phyloP scores from a whole-genome alignment of 2,797 vertebrate species.

The Coluber constrictor region DNA sequence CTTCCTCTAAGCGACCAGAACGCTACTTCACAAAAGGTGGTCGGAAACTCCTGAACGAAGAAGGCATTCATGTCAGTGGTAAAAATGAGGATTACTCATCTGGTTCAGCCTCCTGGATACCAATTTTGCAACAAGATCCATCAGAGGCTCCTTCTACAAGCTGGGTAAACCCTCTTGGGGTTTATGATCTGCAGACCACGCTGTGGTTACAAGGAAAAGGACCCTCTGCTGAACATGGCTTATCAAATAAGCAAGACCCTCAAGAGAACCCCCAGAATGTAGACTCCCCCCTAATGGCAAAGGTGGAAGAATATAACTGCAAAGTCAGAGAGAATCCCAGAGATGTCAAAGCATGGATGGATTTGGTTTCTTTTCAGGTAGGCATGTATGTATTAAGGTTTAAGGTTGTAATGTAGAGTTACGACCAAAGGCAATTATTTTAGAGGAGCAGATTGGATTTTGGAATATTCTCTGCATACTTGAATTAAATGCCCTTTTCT shows the following conservation, averaged over 20 bases:
- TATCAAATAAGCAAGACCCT: conserved; percentile 31
- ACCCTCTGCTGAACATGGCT: conserved; percentile 58
- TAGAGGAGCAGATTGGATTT: not conserved
- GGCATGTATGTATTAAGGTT: not conserved
- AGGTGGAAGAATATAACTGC: conserved; percentile 89
- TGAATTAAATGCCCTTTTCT: not conserved
- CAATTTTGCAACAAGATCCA: conserved; percentile 64
- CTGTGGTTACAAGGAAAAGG: conserved; percentile 90
- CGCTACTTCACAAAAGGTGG: conserved; percentile 82
- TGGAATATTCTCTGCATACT: not conserved
- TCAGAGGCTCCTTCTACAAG: conserved; percentile 37
- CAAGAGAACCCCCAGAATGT: conserved; percentile 49
- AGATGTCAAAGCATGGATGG: conserved; percentile 85
- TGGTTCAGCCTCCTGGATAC: conserved; percentile 70
- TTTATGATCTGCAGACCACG: conserved; percentile 86
- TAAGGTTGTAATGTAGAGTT: not conserved
- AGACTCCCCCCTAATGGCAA: conserved; percentile 57
- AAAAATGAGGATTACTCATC: not conserved
- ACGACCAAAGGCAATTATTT: not conserved
- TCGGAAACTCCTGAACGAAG: conserved; percentile 70
- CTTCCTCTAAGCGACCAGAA: conserved; percentile 62
- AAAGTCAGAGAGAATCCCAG: conserved; percentile 84
- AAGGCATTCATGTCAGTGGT: conserved; percentile 56
- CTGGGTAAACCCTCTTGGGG: conserved; percentile 83
- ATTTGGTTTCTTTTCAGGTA: conserved; percentile 92